Base-by-base conservation (phyloP, 2,797 vertebrate genomes). In the Sebastes melanostomus region DNA sequence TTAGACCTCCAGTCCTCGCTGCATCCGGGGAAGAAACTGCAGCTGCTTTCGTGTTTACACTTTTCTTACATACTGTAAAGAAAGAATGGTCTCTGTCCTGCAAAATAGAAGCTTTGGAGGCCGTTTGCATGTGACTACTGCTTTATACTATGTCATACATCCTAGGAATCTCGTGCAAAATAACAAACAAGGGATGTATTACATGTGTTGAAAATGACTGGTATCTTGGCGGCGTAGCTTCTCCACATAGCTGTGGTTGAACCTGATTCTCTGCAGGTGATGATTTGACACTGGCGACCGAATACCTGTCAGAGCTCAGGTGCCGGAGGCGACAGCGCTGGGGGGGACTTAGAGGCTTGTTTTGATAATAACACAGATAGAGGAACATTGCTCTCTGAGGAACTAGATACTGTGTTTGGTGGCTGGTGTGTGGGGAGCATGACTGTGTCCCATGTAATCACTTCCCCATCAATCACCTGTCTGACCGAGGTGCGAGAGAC, bases 391-490 rank as follows among this genome's bases (percentile, higher is more conserved):
- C 38, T 70, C 65, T 86, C 65, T 62, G 82, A 71, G 91, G 81
- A 89, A 89, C 75, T 61, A 11, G 32, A 71, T 22, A 27, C 46
- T 25, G 76, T 29, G 76, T 56, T 67, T 11, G 29, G 38, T 27
- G 42, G 73, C 50, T 50, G 18, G 50, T 80, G 71, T 59, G 70
- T 70, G 34, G 66, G 66, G 32, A 78, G 79, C 61, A 29, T 77
- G 58, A 66, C 70, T 66, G 55, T 34, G 65, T 80, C 67, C 71
- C 10, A 7, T 75, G 69, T 66, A 58, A 79, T 85, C 72, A 75
- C 79, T 88, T 88, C 86, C 73, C 55, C 74, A 81, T 89, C 71
- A 82, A 38, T 92, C 89, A 87, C 73, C 81, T 85, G 75, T 79
- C 79, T 72, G 66, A 72, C 50, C 9, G 4, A 82, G 67, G 38